These are phyloP conservation scores for Pristiophorus japonicus DNA, from an alignment of 2,113 vertebrate genomes.

Conservation along the genomic window DNA sequence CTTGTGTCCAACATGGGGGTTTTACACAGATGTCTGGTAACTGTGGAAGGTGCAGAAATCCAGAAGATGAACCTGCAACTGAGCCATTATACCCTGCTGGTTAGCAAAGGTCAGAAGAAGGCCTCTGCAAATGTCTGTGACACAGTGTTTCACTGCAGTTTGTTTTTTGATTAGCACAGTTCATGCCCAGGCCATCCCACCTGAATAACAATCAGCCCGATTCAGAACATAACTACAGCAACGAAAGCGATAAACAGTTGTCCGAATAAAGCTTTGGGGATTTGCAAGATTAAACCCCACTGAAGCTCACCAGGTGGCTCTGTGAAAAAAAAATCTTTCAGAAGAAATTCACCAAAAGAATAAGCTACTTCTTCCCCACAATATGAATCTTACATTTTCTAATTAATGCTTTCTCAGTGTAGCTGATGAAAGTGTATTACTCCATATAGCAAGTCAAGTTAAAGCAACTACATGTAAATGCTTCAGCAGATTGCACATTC, in stretches of 20 bases:
- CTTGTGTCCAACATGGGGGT: constrained; percentile 53
- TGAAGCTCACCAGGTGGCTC: neutral
- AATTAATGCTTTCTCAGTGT: constrained; percentile 39
- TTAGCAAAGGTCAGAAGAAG: constrained; percentile 52
- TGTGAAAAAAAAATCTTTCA: neutral
- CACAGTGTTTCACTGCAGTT: constrained; percentile 46
- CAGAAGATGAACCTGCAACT: constrained; percentile 52
- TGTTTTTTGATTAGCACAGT: constrained; percentile 56
- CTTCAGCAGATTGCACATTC: constrained; percentile 59
- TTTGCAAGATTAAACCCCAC: constrained; percentile 13
- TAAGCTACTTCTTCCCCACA: neutral
- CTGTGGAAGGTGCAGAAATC: constrained; percentile 56
- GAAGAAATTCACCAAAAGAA: neutral
- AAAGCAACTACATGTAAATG: constrained; percentile 79
- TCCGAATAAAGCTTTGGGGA: constrained; percentile 35
- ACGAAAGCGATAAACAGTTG: neutral
- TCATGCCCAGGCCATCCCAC: constrained; percentile 58
- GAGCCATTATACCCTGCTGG: constrained; percentile 53
- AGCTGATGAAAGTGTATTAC: constrained; percentile 67
- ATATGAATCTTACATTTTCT: neutral
- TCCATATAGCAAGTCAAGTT: constrained; percentile 61
- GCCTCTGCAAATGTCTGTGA: constrained; percentile 51
- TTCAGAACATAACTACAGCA: constrained; percentile 49
- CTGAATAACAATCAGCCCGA: constrained; percentile 55
- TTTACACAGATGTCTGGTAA: constrained; percentile 58